Base-by-base conservation (phyloP, 2,888 invertebrate genomes). In the Coelopa pilipes region DNA sequence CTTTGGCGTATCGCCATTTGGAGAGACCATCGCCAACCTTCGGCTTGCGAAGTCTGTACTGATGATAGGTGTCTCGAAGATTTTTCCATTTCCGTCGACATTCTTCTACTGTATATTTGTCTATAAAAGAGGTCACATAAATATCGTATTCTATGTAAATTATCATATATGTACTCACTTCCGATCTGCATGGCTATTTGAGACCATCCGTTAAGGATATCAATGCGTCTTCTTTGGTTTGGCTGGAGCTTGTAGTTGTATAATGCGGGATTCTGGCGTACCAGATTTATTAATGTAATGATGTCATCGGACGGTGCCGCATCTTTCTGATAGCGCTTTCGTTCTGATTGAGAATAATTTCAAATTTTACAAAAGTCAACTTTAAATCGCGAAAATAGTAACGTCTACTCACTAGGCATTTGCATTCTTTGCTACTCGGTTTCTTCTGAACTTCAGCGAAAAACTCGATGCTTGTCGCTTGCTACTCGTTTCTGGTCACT, bases 81-180 rank as follows among this genome's bases (percentile, higher is more conserved):
- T 87, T 86, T 75, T 86, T 87, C 86, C 86, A 86, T 76, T 85
- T 86, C 15, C 83, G 84, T 0, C 87, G 80, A 73, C 86, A 86
- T 67, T 87, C 86, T 59, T 81, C 83, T 1, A 86, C 83, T 12
- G 84, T 82, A 63, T 85, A 81, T 74, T 81, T 83, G 50, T 83
- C 84, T 84, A 50, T 7, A 63, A 63, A 13, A 24, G 21, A 17
- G n/a, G 17, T 21, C 49, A 19, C 9, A 47, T 47, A 15, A n/a
- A 15, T 65, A n/a, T 34, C 13, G 70, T 15, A 62, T n/a, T n/a
- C n/a, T n/a, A n/a, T n/a, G 50, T 13, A 24, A 49, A 0, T 50
- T 50, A 4, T 34, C 34, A 46, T 9, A 3, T 15, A 9, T 45
- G n/a, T 45, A 81, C 84, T 83, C 77, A 86, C 86, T 81, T 75